Percentiles rank a stretch among this genome's conserved stretches.
Evolutionary conservation across 2,888 invertebrate species (phyloP).

Genomic region (Nemotelus nigrinus): DNA sequence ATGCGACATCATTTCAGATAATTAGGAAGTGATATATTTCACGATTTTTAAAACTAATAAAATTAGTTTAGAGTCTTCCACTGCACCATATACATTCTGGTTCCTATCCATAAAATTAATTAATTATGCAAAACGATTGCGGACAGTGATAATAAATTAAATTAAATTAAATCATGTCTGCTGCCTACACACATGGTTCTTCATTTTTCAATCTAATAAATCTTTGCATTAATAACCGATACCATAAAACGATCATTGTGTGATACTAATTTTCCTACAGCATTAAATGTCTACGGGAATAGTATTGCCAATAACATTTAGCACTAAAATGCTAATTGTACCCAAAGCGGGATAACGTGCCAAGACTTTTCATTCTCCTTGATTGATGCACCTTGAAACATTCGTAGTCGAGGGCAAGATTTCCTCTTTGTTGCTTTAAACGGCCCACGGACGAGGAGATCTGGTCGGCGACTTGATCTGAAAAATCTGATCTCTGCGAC

Average conservation of each 20-base stretch:
- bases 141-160: neutral
- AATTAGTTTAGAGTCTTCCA: too few relatives aligned
- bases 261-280: too few relatives aligned
- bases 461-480: too few relatives aligned
- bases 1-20: too few relatives aligned
- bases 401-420: too few relatives aligned
- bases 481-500: too few relatives aligned
- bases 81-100: too few relatives aligned
- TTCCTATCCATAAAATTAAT: neutral
- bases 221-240: neutral
- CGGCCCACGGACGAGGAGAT: too few relatives aligned
- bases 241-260: neutral
- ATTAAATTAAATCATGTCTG: neutral
- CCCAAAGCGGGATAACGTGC: constrained; percentile 5
- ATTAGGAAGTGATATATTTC: too few relatives aligned
- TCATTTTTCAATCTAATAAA: constrained; percentile 23
- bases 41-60: too few relatives aligned
- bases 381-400: constrained; percentile 7
- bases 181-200: neutral
- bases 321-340: constrained; percentile 24
- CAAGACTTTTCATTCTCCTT: neutral
- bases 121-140: neutral
- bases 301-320: constrained; percentile 24
- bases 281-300: neutral
- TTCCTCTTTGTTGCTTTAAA: too few relatives aligned